Evolutionary conservation across 2,113 vertebrate genomes (phyloP), one percentile per base, ranked within the genome.

Genomic region (Lepus timidus): DNA sequence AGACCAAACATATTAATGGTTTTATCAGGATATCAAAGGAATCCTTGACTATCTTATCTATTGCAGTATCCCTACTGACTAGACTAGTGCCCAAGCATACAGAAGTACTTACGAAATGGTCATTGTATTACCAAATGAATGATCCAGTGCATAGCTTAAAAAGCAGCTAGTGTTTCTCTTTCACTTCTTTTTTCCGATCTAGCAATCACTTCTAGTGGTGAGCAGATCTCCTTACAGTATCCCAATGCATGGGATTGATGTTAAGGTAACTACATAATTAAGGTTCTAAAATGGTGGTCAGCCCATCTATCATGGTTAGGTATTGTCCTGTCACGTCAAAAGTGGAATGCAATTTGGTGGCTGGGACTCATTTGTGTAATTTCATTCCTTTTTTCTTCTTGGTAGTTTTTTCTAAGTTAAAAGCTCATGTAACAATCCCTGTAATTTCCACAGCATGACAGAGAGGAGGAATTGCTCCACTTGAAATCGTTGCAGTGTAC

Each of bases 401-500:
- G 84, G 76, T 71, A 73, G 31, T 68, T 96, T 71, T 94, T 96
- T 36, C 49, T 65, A 94, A 85, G 64, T 94, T 94, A 96, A 91
- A 93, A 96, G 61, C 76, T 55, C 68, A 3, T 44, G 62, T 49
- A 85, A 49, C 20, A 79, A 90, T 62, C 67, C 62, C 91, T 97
- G 71, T 70, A 96, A 95, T 95, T 97, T 97, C 85, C 91, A 90
- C 87, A 93, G 84, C 73, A n/a, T 71, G 93, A 96, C 65, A 89
- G 74, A 88, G 71, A 75, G 85, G 61, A 91, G 55, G 86, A 95
- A 96, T 82, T 61, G 1, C 52, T 39, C 62, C 81, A 92, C 62
- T 73, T 65, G 95, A 93, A 94, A 94, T 68, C 64, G 93, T 74
- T 75, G 62, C 89, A 85, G 58, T 49, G 55, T 29, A 55, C 51